phyloP scores from a whole-genome alignment of 2,113 vertebrate genomes.

The Phalacrocorax carbo region DNA sequence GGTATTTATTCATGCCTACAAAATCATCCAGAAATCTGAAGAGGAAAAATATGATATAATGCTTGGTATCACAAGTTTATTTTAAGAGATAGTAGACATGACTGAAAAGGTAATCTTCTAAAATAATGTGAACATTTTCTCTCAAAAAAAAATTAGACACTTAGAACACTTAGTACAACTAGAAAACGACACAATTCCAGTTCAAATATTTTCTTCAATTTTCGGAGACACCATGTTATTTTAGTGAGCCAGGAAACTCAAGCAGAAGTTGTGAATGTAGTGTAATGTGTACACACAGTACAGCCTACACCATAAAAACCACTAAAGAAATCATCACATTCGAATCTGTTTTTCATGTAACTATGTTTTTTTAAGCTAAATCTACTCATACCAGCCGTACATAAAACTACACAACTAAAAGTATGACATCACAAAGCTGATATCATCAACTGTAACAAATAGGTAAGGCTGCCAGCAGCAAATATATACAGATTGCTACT shows the following conservation, averaged over 20 bases:
- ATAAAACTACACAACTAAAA: not conserved
- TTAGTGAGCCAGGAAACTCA: not conserved
- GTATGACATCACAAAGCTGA: not conserved
- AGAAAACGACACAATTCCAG: no score
- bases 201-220: no score
- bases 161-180: not conserved
- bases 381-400: not conserved
- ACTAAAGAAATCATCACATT: not conserved
- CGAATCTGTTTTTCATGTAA: not conserved
- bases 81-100: not conserved
- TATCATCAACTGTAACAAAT: not conserved
- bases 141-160: not conserved
- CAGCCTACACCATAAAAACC: not conserved
- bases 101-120: not conserved
- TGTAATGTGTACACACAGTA: not conserved
- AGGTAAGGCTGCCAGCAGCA: not conserved
- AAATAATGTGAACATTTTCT: not conserved
- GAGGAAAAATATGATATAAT: not conserved
- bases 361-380: not conserved
- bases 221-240: not conserved
- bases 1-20: not conserved
- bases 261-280: not conserved
- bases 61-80: not conserved
- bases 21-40: not conserved
- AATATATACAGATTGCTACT: not conserved